Percentiles rank a stretch among this genome's conserved stretches.
Evolutionary conservation across 2,888 invertebrate species (phyloP).

Genomic region (Tholera decimalis): DNA sequence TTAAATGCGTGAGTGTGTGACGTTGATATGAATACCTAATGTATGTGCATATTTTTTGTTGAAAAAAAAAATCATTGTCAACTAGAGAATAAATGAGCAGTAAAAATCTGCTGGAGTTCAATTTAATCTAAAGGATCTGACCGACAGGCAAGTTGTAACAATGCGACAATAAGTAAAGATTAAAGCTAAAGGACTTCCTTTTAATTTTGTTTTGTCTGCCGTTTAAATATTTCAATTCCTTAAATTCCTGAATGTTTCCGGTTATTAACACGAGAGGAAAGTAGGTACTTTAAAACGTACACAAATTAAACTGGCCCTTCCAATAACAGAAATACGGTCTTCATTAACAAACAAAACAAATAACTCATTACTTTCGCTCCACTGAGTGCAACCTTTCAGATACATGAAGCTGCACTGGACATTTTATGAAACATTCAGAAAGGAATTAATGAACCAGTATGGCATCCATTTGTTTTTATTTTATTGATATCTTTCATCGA

Average conservation of each 20-base stretch:
- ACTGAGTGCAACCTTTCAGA: constrained; percentile 26
- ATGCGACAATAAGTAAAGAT: neutral
- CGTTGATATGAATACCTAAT: neutral
- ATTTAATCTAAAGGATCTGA: neutral
- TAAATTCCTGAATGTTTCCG: neutral
- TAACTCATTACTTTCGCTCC: constrained; percentile 25
- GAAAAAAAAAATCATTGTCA: too few species aligned
- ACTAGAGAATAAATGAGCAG: too few species aligned
- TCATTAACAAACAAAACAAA: constrained; percentile 21
- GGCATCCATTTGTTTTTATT: constrained; percentile 35
- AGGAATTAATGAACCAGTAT: constrained; percentile 38
- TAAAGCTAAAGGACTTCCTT: too few species aligned
- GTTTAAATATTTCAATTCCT: too few species aligned
- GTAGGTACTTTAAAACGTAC: neutral
- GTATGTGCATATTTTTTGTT: too few species aligned
- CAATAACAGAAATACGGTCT: neutral
- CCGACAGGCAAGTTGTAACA: neutral
- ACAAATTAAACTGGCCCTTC: neutral
- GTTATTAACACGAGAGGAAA: neutral
- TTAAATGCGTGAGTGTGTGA: neutral
- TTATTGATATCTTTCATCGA: constrained; percentile 40
- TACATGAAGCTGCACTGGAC: constrained; percentile 41
- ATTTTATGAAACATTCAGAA: constrained; percentile 35
- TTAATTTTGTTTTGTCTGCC: too few species aligned
- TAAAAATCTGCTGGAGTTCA: too few species aligned